Conservation (phyloP, 2,113 vertebrate species). For the Zapornia atra region DNA sequence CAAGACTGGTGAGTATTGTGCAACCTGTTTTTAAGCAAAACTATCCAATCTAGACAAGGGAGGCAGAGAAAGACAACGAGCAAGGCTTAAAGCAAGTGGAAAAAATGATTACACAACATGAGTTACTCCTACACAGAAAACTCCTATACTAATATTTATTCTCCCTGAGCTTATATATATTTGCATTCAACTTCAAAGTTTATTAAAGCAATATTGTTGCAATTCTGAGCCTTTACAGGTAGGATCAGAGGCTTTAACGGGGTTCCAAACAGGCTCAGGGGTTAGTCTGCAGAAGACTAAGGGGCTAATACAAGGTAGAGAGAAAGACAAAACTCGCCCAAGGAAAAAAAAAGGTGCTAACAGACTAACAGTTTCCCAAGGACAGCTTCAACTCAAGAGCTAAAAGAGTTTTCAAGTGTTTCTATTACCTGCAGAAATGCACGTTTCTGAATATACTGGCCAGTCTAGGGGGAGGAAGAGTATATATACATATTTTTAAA, state of each 20-base stretch:
- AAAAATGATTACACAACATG: neutral
- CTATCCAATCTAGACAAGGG: neutral
- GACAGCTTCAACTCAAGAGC: neutral
- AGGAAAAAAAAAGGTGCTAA: neutral
- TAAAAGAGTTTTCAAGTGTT: neutral
- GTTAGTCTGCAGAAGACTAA: neutral
- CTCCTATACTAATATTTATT: neutral
- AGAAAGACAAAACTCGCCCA: neutral
- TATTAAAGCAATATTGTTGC: neutral
- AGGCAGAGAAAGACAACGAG: neutral
- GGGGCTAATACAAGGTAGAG: neutral
- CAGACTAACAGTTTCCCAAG: neutral
- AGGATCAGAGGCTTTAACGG: neutral
- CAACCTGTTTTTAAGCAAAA: slow-evolving; percentile 47
- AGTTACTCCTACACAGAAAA: slow-evolving; percentile 8
- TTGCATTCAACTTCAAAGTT: neutral
- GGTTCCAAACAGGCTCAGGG: neutral
- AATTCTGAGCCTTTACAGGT: neutral
- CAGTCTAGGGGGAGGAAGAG: neutral
- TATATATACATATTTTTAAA: neutral
- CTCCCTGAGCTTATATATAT: neutral
- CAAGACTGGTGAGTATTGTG: slow-evolving; percentile 1
- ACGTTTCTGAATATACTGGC: neutral
- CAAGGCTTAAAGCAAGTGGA: slow-evolving; percentile 10
- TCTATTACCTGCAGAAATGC: neutral